Evolutionary conservation across 1,140 invertebrate species (phyloP), one percentile per base, ranked within the genome.

Genomic region (Zaprionus capensis): DNA sequence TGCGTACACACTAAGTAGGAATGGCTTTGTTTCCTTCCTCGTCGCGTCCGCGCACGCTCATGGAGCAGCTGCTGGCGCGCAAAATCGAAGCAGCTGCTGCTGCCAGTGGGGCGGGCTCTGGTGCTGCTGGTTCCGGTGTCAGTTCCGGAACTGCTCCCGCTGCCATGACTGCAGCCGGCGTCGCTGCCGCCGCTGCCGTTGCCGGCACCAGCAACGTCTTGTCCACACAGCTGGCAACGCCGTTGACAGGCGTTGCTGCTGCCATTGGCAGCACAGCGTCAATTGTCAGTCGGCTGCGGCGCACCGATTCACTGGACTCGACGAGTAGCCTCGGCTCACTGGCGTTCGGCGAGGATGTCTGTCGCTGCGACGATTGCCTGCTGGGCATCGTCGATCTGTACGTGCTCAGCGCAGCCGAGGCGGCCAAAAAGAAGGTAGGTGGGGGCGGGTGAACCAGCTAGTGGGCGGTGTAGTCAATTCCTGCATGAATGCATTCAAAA

Each of bases 361-460:
- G 96, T 92, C 94, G 95, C 34, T 97, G 96, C 92, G 96, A 97
- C 90, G 96, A 97, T 92, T 97, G 96, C 76, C 93, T 97, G 38
- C 93, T 97, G 69, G 96, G 96, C 5, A 97, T 97, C 78, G 96
- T 95, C 69, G 96, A 97, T 93, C 93, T 95, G 59, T 95, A 95
- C 81, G 94, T 95, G 61, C 94, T 96, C 71, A 95, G 94, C 73
- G 94, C 94, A 36, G 91, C 93, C 49, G 94, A 93, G 77, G 93
- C 94, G 34, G 93, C 94, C 56, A 96, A 95, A 94, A 96, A 96
- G 95, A 96, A 96, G 95, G 95, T 95, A 93, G 87, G 93, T 68
- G 17, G 2, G 58, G 5, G 58, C 15, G 38, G 38, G 4, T 6
- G 28, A 31, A 9, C 28, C 28, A 31, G 7, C 28, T 31, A 31